phyloP scores from a whole-genome alignment of 2,888 invertebrate species.

The Odontocerum albicorne region DNA sequence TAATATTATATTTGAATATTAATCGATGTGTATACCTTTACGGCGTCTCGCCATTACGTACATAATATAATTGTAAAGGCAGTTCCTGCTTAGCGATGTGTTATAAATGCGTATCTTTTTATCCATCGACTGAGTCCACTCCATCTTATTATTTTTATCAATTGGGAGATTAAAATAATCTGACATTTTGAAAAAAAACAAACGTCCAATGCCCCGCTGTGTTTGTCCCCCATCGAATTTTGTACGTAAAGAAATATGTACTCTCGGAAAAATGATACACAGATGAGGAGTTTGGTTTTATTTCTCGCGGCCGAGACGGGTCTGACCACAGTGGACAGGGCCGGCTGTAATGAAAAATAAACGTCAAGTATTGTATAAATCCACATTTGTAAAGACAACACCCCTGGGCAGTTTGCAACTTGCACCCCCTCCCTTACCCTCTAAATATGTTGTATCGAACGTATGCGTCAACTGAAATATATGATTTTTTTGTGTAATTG shows the following conservation, averaged over 20 bases:
- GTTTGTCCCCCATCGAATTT: constrained; percentile 6
- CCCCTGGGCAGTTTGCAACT: no score
- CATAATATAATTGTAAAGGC: no score
- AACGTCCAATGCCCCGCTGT: constrained; percentile 9
- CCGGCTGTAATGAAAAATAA: no score
- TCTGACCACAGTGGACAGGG: no score
- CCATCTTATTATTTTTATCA: constrained; percentile 22
- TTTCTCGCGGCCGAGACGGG: constrained; percentile 5
- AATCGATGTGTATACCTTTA: background rate
- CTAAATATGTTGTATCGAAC: no score
- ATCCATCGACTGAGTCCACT: background rate
- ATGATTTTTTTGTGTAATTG: no score
- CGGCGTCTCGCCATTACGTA: background rate
- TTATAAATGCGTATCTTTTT: background rate
- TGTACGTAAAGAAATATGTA: background rate
- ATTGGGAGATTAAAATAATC: constrained; percentile 29
- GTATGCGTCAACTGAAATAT: no score
- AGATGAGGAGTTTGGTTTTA: constrained; percentile 1
- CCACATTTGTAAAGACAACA: no score
- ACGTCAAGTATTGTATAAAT: no score
- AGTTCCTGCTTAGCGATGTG: background rate
- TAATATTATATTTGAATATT: background rate
- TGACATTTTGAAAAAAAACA: constrained; percentile 26
- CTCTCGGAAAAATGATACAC: background rate
- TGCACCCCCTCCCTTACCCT: no score